Base-by-base conservation (phyloP, 2,113 vertebrate species). In the Lagopus muta region DNA sequence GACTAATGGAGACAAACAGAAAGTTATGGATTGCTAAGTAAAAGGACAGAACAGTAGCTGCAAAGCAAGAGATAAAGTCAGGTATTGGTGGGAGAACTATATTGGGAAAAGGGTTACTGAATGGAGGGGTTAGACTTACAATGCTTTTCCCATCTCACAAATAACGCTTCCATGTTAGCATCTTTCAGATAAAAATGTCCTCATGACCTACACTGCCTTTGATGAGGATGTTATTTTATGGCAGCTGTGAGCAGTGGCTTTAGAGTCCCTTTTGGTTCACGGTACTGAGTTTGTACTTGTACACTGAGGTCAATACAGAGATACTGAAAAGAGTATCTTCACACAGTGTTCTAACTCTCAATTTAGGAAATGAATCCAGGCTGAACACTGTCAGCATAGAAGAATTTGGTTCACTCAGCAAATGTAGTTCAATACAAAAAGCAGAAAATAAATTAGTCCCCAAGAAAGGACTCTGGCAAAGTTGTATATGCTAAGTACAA, bases 1-100 rank as follows among this genome's bases (percentile, higher is more conserved):
- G 61, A 83, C 40, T 92, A 94, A 92, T 65, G 73, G 70, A 89
- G 82, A 80, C 73, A 89, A 91, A 91, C n/a, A 76, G 24, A 85
- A 90, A 90, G 57, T 90, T 94, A 90, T 12, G 8, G 38, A 95
- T 90, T 11, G 6, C 69, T 80, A 89, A 90, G 52, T 77, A 86
- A 94, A 91, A 93, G 48, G 22, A 80, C 2, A 2, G 57, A 86
- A 69, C 28, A 71, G 50, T 25, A 36, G 52, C 61, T 69, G 57
- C 40, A 45, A 61, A 86, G 21, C 25, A 83, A 72, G 28, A 78
- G 54, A 60, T 5, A 64, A 76, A 72, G 34, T 47, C 47, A 58
- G 43, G 8, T 58, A 47, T 8, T 11, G 27, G 57, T 48, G 34
- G 55, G 34, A 58, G 28, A 65, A 88, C 67, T 58, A 67, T 13